Evolutionary conservation across 2,797 vertebrate genomes (phyloP), one percentile per base, ranked within the genome.

Genomic region (Oryzias sinensis): DNA sequence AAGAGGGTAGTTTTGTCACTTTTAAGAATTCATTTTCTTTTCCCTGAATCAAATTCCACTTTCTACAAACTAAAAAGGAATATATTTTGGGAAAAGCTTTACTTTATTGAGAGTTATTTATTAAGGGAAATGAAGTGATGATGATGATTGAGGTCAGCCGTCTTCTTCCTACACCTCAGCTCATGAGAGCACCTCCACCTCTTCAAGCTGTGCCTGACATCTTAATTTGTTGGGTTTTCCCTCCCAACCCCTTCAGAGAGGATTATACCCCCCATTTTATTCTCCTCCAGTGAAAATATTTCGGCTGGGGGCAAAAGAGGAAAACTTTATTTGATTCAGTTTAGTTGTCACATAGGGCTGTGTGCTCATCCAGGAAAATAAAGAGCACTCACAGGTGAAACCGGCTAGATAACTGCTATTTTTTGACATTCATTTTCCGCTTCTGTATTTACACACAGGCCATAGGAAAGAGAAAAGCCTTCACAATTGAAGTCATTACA

Each of bases 221-320:
- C 72, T 77, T 80, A 29, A 80, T 83, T 79, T 80, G 59, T 71
- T 55, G 78, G 54, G 72, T 77, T 82, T 68, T 68, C n/a, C 68
- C 64, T 64, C 68, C 59, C 55, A 77, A 59, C 69, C 56, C 62
- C 73, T 55, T 70, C 2, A 0, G 18, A 61, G 53, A 50, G 73
- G 72, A 74, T 80, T 77, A 71, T 55, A 58, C 59, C 51, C 59
- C 59, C 53, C 53, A 49, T 68, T 65, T 66, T 54, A 63, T 76
- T 75, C 69, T 75, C 43, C 47, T 54, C 56, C 45, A 44, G 74
- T 60, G 40, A 53, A 68, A 70, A 62, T 64, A 73, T 59, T 77
- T 78, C 49, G 24, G 64, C 54, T 49, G 1, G 20, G 49, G 66
- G 66, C 63, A 68, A 67, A 56, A 59, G 48, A 62, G 45, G 52